Base-by-base conservation (phyloP, 1,140 invertebrate species). In the Drosophila biarmipes region DNA sequence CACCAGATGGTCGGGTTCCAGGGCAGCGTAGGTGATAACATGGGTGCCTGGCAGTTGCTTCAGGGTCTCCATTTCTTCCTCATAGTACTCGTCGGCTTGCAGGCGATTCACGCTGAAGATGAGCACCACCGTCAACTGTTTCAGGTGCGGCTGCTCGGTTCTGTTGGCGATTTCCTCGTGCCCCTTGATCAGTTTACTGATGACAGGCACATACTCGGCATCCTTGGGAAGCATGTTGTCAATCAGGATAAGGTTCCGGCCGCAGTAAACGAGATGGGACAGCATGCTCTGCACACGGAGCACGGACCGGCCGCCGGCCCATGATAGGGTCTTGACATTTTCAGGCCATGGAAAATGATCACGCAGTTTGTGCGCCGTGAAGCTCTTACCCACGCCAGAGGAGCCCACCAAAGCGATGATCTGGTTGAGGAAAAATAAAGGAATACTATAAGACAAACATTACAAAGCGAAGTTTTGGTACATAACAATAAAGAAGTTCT, bases 41-140 rank as follows among this genome's bases (percentile, higher is more conserved):
- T 93, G 4, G 93, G 93, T 48, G 91, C 91, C 77, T 94, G 95
- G 35, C 92, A 80, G 11, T 89, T 81, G 55, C 93, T 93, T 11
- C 2, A 95, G 63, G 63, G 94, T 93, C 72, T 94, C 92, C 56
- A 94, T 90, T 63, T 93, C 93, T 66, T 94, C 86, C 75, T 95
- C 93, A 31, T 37, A 29, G 2, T 2, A n/a, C 10, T 38, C 24
- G 6, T 57, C 24, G n/a, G 34, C 2, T 17, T 57, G 58, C 58
- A 57, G 15, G 7, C 58, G 15, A 29, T 21, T 61, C 4, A 61
- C 24, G 14, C 15, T 57, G 15, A 61, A 57, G 24, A 61, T 21
- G 7, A 58, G n/a, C 12, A 61, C 11, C 14, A 61, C 24, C 4
- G 58, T 57, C 17, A 61, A 14, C 14, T 12, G 53, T n/a, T 57